Evolutionary conservation across 92 coral and sea anemone species (phyloP).

Genomic region (Meandrina meandrites): DNA sequence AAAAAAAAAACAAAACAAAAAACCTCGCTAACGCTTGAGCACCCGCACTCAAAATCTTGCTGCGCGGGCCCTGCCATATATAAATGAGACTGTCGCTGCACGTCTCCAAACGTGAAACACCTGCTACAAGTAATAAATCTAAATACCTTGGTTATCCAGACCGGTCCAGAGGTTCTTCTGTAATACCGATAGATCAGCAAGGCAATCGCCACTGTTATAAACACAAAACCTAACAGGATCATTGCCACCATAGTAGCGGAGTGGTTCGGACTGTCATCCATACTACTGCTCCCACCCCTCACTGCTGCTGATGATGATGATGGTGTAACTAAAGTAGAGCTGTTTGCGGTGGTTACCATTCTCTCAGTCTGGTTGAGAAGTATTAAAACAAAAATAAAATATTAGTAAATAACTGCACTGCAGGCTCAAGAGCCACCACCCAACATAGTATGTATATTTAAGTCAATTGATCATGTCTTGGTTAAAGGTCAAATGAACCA

Average conservation of each 20-base stretch:
- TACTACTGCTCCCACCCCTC: background rate
- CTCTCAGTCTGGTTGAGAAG: slow-evolving; percentile 10
- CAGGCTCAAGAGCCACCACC: no score
- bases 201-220: slow-evolving; percentile 35
- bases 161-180: slow-evolving; percentile 67
- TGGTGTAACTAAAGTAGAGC: background rate
- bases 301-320: slow-evolving; percentile 30
- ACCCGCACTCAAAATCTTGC: no score
- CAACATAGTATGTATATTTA: no score
- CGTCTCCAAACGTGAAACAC: no score
- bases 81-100: no score
- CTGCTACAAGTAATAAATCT: background rate
- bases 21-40: no score
- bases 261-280: slow-evolving; percentile 33
- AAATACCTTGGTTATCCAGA: slow-evolving; percentile 75
- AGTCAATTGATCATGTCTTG: no score
- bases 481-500: no score
- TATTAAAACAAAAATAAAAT: background rate
- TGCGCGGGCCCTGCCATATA: no score
- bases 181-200: slow-evolving; percentile 46
- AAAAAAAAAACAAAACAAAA: no score
- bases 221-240: slow-evolving; percentile 23
- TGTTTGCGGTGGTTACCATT: slow-evolving; percentile 10
- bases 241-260: slow-evolving; percentile 39
- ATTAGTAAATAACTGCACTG: background rate